Evolutionary conservation across 2,113 vertebrate genomes (phyloP), one percentile per base, ranked within the genome.

Genomic region (Leucosticte australis): DNA sequence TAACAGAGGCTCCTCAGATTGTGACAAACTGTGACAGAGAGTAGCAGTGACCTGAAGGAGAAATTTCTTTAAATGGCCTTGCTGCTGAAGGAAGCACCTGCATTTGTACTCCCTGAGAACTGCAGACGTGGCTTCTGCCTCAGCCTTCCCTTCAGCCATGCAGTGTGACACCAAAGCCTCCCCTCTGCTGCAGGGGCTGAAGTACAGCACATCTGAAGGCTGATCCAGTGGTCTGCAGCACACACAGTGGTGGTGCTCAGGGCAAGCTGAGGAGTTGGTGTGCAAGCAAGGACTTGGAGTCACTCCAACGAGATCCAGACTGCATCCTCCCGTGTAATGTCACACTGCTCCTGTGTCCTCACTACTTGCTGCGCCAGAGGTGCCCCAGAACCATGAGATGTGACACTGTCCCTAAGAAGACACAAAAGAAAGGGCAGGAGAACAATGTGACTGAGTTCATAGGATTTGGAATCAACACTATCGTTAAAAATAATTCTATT

Each of bases 181-280:
- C 53, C 42, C 57, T 44, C 11, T 16, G 37, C 63, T n/a, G n/a
- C 49, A 52, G 59, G 18, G 82, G 31, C 28, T 56, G 52, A 94
- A 65, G 55, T 17, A 28, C 46, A 62, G 62, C 11, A n/a, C 7
- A 37, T 26, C 23, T 57, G 46, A 42, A 8, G 37, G 26, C 23
- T 39, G 41, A 49, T 19, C 11, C 67, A 47, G 37, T 5, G 15
- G 44, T 65, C 47, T 68, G 53, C 35, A 81, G 73, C 56, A 69
- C 28, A 24, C 47, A 56, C 0, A 37, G 30, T 0, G 16, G 30
- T 1, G 6, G 42, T 1, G 3, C 35, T 47, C 41, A 47, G 33
- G 21, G 65, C 42, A 78, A 68, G 46, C 2, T 55, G 63, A 88
- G 31, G 37, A 80, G 23, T 0, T 63, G 55, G 39, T 75, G 81